A percentile compares a stretch with the other conserved stretches of the same genome.
Evolutionary conservation across 2,888 invertebrate genomes (phyloP).

Genomic region (Agapostemon virescens): DNA sequence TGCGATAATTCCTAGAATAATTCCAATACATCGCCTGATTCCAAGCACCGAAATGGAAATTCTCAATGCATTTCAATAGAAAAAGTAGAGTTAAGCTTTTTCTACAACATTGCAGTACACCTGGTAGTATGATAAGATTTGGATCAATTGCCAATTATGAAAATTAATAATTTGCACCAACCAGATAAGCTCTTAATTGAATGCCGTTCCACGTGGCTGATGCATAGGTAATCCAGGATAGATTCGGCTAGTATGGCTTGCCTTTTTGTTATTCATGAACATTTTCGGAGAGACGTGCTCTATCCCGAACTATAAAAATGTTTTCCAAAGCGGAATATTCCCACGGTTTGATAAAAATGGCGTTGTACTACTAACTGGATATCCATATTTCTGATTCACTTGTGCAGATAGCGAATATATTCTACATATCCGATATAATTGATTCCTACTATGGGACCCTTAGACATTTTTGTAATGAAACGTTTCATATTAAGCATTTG

Average conservation of each 20-base stretch:
- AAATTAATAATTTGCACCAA: neutral
- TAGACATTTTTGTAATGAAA: too few species aligned
- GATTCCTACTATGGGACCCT: too few species aligned
- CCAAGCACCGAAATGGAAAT: too few species aligned
- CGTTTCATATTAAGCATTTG: too few species aligned
- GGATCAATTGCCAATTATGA: neutral
- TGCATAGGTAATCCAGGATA: conserved; percentile 58
- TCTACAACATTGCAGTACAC: neutral
- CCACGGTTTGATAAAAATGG: neutral
- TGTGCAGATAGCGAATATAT: neutral
- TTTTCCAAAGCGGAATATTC: neutral
- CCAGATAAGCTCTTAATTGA: conserved; percentile 54
- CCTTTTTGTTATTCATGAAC: conserved; percentile 72
- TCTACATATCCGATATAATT: neutral
- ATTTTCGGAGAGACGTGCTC: conserved; percentile 58
- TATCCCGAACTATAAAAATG: neutral
- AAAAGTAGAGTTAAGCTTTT: neutral
- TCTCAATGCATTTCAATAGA: neutral
- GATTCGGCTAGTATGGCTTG: conserved; percentile 45
- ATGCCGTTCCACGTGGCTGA: conserved; percentile 55
- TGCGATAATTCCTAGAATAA: too few species aligned
- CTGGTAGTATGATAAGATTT: neutral
- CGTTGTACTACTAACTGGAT: neutral
- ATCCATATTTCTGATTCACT: neutral
- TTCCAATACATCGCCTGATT: too few species aligned